phyloP scores from a whole-genome alignment of 2,113 vertebrate genomes.

The Crypturellus undulatus region DNA sequence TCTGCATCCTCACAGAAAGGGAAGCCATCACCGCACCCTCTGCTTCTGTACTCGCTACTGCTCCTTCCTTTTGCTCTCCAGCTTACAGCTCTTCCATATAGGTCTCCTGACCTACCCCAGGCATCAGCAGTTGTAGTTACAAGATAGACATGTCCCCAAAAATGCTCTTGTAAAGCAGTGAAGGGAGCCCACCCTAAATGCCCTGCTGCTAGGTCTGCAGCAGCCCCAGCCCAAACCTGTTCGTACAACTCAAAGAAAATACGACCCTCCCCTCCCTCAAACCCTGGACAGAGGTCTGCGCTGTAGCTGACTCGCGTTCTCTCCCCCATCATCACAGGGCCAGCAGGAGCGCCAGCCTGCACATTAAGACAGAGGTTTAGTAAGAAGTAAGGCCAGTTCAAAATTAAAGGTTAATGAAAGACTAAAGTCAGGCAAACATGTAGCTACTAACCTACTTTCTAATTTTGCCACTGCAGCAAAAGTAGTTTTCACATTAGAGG shows the following conservation, averaged over 20 bases:
- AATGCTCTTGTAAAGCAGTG: neutral
- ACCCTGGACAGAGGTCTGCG: rapidly evolving
- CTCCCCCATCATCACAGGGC: rapidly evolving
- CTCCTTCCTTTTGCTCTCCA: neutral
- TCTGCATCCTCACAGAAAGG: neutral
- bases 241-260: neutral
- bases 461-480: neutral
- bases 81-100: neutral
- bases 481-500: neutral
- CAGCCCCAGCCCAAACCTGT: neutral
- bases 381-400: neutral
- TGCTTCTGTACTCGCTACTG: too few relatives aligned
- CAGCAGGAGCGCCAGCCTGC: neutral
- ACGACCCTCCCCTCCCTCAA: neutral
- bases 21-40: neutral
- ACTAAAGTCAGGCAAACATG: neutral
- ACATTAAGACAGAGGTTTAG: rapidly evolving
- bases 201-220: rapidly evolving
- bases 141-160: neutral
- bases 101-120: neutral
- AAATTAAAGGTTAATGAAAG: neutral
- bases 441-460: rapidly evolving
- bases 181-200: neutral
- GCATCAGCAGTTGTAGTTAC: rapidly evolving
- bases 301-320: rapidly evolving